Evolutionary conservation across 2,888 invertebrate genomes (phyloP), one percentile per base, ranked within the genome.

Genomic region (Agonopterix heracliana): DNA sequence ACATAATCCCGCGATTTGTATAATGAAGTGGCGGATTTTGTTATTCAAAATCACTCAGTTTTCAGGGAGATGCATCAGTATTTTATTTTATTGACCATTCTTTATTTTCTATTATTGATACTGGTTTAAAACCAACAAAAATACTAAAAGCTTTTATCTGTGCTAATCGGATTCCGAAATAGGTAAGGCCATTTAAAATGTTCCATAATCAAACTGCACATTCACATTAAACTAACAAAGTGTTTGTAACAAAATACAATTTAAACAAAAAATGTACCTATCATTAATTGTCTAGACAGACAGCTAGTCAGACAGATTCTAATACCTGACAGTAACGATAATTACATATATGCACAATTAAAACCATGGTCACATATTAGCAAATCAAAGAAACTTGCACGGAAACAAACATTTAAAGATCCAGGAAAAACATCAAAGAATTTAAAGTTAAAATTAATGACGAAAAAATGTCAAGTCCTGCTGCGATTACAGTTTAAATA

Each of bases 1-100:
- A 71, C 86, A 88, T 88, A 87, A 87, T 87, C 78, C 69, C 54
- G 71, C 81, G 60, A 84, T 87, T 85, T 86, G 82, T 78, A 87
- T 86, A 87, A 85, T 79, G 69, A 82, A 76, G 73, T 74, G 74
- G 80, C 76, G 63, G 69, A 75, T 69, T 75, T 76, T 71, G 74
- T 71, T 81, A 78, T 78, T 76, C 63, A 70, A 74, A 76, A 75
- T 68, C 67, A 65, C 68, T 65, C 59, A 60, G 64, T 71, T 79
- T 76, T 74, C 71, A 73, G 72, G 67, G 49, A 56, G 68, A 71
- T 72, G 72, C 70, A 74, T 69, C 61, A 55, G 55, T 66, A 68
- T 59, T 65, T 70, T 65, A 71, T 68, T 74, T 78, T 72, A 74
- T 71, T 66, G 59, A 52, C 62, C 56, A 61, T 72, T 71, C 48